phyloP scores from a whole-genome alignment of 2,113 vertebrate genomes.

The Turdus rufiventris region DNA sequence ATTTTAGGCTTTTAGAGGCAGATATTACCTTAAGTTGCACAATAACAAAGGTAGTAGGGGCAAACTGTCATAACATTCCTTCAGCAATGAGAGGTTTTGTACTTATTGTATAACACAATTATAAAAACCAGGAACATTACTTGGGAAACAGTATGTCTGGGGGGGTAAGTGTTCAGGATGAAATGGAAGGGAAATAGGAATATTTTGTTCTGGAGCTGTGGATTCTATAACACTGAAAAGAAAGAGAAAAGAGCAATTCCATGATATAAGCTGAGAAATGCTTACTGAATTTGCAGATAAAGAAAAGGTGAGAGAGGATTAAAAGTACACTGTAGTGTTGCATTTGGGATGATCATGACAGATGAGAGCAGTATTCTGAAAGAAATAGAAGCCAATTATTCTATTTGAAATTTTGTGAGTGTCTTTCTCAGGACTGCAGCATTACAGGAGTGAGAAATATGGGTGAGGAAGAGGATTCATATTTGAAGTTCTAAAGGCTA shows the following conservation, averaged over 20 bases:
- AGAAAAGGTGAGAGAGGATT: background rate
- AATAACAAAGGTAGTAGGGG: background rate
- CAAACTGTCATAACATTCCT: background rate
- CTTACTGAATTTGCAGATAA: conserved; percentile 11
- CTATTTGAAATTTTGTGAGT: background rate
- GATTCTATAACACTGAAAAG: background rate
- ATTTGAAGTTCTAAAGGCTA: background rate
- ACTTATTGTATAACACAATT: background rate
- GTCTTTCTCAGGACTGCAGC: background rate
- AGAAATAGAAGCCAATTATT: background rate
- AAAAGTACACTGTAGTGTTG: background rate
- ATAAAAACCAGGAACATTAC: background rate
- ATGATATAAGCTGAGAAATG: background rate
- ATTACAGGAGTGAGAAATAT: background rate
- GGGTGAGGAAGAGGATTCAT: background rate
- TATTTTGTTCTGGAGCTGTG: background rate
- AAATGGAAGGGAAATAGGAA: background rate
- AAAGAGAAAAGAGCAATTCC: background rate
- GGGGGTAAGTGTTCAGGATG: background rate
- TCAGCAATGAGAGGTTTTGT: background rate
- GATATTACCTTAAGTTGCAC: background rate
- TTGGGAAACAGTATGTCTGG: background rate
- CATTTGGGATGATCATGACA: background rate
- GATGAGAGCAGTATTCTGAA: conserved; percentile 1
- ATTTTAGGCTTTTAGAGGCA: background rate